Evolutionary conservation across 2,113 vertebrate species (phyloP), one percentile per base, ranked within the genome.

Genomic region (Zapornia atra): DNA sequence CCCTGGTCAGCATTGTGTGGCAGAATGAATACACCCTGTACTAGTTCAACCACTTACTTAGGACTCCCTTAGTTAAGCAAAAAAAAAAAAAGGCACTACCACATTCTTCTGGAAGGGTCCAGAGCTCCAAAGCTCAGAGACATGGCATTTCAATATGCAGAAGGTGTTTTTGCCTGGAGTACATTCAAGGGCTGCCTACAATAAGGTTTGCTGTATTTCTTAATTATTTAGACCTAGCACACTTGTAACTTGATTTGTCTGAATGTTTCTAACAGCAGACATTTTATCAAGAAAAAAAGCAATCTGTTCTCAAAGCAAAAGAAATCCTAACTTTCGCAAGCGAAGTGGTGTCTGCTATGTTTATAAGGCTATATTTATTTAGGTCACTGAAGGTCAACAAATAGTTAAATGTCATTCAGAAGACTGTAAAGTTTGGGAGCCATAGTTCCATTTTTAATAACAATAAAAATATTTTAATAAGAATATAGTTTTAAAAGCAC

Each of bases 321-420:
- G 22, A 90, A 96, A 94, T 70, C 57, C 64, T 87, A 53, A 44
- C 28, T 63, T 38, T 78, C 50, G 34, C 59, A 97, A 56, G 59
- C 28, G 85, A 88, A 40, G 16, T 56, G 6, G 48, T 31, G 20
- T 90, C 79, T 89, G 26, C 57, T 81, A 15, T 21, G 77, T 80
- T 42, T 86, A 76, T 75, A 92, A 60, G 57, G 28, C 38, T 92
- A 89, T 34, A 86, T 46, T 46, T 46, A 46, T 46, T 46, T 78
- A 82, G 17, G 28, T 31, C 63, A 89, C n/a, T 63, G 61, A 36
- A 77, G 93, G 25, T 70, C 90, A 56, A 57, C 12, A 36, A 70
- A 73, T 12, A 42, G 86, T 83, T 85, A 75, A 77, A 86, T 70
- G 94, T 69, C 24, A 87, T 80, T 88, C 61, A 82, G 84, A 96